These are phyloP conservation scores for Paratilapia polleni DNA, from an alignment of 2,113 vertebrate species.

Conservation along the genomic window DNA sequence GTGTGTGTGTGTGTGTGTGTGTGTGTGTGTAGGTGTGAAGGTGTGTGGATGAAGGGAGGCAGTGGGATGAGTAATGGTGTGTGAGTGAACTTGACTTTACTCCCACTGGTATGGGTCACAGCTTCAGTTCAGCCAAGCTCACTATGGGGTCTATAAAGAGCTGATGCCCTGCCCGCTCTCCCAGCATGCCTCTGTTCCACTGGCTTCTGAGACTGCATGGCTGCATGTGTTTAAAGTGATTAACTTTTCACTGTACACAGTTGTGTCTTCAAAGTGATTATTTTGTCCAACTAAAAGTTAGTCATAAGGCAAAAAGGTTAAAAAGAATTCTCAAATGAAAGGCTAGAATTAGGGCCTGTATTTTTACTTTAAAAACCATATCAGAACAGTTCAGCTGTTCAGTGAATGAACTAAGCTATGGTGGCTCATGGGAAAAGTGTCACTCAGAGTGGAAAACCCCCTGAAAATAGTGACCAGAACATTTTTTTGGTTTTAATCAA, in stretches of 20 bases:
- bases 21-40: background rate
- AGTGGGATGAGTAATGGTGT: constrained; percentile 56
- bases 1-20: background rate
- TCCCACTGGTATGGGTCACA: constrained; percentile 37
- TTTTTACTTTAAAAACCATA: background rate
- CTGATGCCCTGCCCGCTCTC: background rate
- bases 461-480: background rate
- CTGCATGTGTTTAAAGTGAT: background rate
- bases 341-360: background rate
- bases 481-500: background rate
- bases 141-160: background rate
- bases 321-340: background rate
- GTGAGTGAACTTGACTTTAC: constrained; percentile 29
- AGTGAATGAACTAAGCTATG: background rate
- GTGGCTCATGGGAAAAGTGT: background rate
- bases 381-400: background rate
- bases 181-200: background rate
- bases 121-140: constrained; percentile 6
- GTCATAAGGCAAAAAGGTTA: background rate
- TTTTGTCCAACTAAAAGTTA: background rate
- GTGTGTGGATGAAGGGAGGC: background rate
- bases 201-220: background rate
- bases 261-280: background rate
- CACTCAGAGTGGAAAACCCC: background rate
- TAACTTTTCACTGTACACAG: background rate